Base-by-base conservation (phyloP, 2,113 vertebrate genomes). In the Paradoxurus hermaphroditus region DNA sequence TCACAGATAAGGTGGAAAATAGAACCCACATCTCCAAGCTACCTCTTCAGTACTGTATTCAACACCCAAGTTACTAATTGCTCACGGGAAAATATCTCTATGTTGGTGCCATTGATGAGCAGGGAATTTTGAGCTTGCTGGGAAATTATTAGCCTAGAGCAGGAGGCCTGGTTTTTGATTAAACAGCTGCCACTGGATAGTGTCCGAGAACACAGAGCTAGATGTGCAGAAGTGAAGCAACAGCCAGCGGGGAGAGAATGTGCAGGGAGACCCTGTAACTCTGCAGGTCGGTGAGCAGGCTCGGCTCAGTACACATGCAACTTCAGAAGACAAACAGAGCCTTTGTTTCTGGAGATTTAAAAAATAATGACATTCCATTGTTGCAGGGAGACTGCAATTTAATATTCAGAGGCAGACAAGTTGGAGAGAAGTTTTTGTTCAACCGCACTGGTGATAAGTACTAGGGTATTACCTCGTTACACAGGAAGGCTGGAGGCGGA, bases 141-240 rank as follows among this genome's bases (percentile, higher is more conserved):
- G 92, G 88, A 96, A 96, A 91, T 97, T 86, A 94, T 88, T 96
- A 91, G 87, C 94, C 49, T 59, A 96, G 87, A 97, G 56, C 78
- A 92, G 85, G 70, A 96, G 92, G 84, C 34, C 94, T 97, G 34
- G 92, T 89, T 94, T 67, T 79, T 96, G 81, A 97, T 97, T 97
- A 97, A 97, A 97, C 91, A 94, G 39, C 72, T 89, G 44, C 90
- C 16, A 12, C 63, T 90, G 67, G 72, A 91, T 89, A 83, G 88
- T 46, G 41, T 88, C 84, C 53, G 51, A 31, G 59, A 59, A 91
- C 82, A 75, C 6, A 56, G 73, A 29, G 63, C 46, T 91, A n/a
- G 51, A 89, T 49, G 51, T 72, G 86, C 78, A 84, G 73, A 88
- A 83, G 49, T 41, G 83, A 92, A 94, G 83, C 90, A 78, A 88